Evolutionary conservation across 1,140 invertebrate genomes (phyloP), one percentile per base, ranked within the genome.

Genomic region (Olivierus martensii): DNA sequence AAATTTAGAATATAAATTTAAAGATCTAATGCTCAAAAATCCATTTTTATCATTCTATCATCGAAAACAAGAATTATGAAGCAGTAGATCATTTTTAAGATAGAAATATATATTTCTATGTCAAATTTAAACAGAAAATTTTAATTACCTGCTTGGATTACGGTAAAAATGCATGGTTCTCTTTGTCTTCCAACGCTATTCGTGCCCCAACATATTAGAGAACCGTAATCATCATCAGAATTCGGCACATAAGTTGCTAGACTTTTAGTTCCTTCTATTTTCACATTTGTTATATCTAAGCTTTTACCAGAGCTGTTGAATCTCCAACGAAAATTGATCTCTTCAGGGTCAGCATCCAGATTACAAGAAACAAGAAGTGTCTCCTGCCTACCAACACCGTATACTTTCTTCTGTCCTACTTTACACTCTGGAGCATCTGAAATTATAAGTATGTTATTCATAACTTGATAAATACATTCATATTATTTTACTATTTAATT

Each of bases 191-290:
- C 87, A 10, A 89, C 78, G 56, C 75, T 76, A 70, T 89, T 90
- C 61, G 76, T 80, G 1, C 85, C 86, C 84, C 84, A 90, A 63
- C 87, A 91, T 11, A 83, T 79, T 0, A 91, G 69, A 49, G 81
- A 84, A 49, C 86, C 85, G 57, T 86, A 78, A 65, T 90, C 85
- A 17, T 76, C 74, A 49, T 78, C 76, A 44, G 66, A 67, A 49
- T 69, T 72, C 28, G 77, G 75, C 49, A 73, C 77, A 66, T 78
- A 85, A 9, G 55, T 57, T 9, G 59, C 58, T 3, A 55, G 21
- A 42, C 58, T 59, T 38, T 51, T 49, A 19, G 15, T 43, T 1
- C 55, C 59, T 22, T 17, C 28, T n/a, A 9, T 39, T 4, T 22
- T 17, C 6, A 21, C 18, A 21, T 44, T 52, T 3, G 44, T 11